Conservation (phyloP, 2,888 invertebrate species). For the Drosophila fulvimacula region DNA sequence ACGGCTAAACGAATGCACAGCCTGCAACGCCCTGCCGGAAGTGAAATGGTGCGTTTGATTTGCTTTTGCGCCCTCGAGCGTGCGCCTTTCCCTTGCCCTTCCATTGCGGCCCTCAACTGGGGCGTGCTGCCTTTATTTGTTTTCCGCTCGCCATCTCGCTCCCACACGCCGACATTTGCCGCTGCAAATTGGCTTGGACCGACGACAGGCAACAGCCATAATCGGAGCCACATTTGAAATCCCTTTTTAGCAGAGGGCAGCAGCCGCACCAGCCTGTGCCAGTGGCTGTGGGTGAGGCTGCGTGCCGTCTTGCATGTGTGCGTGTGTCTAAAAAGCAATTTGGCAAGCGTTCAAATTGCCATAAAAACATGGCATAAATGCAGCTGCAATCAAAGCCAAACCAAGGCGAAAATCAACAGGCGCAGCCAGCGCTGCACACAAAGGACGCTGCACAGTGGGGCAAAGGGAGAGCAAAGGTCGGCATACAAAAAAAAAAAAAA, state of each 20-base stretch:
- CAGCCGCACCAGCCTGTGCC: neutral
- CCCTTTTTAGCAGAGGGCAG: conserved; percentile 23
- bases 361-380: conserved; percentile 70
- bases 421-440: conserved; percentile 23
- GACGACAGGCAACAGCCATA: conserved; percentile 49
- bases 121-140: conserved; percentile 6
- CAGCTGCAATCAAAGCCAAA: conserved; percentile 67
- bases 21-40: conserved; percentile 69
- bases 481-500: too few relatives aligned
- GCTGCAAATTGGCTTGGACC: conserved; percentile 36
- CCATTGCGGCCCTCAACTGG: conserved; percentile 4
- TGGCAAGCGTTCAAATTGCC: conserved; percentile 76
- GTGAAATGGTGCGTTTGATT: conserved; percentile 76
- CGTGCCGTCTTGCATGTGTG: conserved; percentile 1
- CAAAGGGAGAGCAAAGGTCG: neutral
- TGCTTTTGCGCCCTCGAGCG: conserved; percentile 33
- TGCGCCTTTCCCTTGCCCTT: neutral
- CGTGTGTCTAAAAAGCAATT: conserved; percentile 67
- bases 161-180: conserved; percentile 8
- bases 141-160: conserved; percentile 36
- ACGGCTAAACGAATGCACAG: conserved; percentile 25
- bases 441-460: conserved; percentile 37
- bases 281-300: neutral
- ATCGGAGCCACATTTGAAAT: conserved; percentile 30
- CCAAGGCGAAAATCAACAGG: conserved; percentile 32